Evolutionary conservation across 2,113 vertebrate genomes (phyloP), one percentile per base, ranked within the genome.

Genomic region (Australoheros scitulus): DNA sequence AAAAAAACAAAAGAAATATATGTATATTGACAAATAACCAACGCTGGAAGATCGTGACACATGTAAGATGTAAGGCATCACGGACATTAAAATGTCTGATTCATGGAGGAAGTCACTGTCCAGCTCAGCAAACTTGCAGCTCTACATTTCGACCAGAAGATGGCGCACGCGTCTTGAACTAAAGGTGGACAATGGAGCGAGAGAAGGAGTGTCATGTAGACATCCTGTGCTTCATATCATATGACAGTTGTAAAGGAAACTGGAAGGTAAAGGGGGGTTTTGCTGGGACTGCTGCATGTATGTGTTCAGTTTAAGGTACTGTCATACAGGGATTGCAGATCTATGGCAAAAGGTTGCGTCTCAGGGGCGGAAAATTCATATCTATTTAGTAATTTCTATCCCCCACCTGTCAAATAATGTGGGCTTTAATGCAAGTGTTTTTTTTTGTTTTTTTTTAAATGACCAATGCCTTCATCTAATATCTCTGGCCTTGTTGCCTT

Each of bases 391-490:
- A 6, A 84, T 83, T 87, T 88, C 34, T 81, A 77, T 70, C 41
- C 76, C 77, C 76, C 68, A 76, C 24, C 86, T 83, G 86, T 87
- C 80, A 18, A 95, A 93, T 95, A 68, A 95, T 77, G 93, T 78
- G 1, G 84, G 64, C 76, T 68, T 84, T 85, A 87, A 88, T 85
- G 80, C 81, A 90, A 89, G 50, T 84, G 85, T 80, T 65, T 91
- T 92, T 94, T 77, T 72, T n/a, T 68, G 10, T 0, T 26, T 47
- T 64, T 36, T 55, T 55, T 29, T 55, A 22, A 74, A 95, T 93
- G 94, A 97, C 92, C 77, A 82, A 96, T 97, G 97, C 96, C 96
- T 97, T 97, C 94, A 94, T 96, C 96, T 96, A 93, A 95, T 90
- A 94, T 91, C 92, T 95, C 92, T 96, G 95, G 95, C 95, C 96